phyloP scores from a whole-genome alignment of 2,888 invertebrate genomes.

The Trachelus stipa region DNA sequence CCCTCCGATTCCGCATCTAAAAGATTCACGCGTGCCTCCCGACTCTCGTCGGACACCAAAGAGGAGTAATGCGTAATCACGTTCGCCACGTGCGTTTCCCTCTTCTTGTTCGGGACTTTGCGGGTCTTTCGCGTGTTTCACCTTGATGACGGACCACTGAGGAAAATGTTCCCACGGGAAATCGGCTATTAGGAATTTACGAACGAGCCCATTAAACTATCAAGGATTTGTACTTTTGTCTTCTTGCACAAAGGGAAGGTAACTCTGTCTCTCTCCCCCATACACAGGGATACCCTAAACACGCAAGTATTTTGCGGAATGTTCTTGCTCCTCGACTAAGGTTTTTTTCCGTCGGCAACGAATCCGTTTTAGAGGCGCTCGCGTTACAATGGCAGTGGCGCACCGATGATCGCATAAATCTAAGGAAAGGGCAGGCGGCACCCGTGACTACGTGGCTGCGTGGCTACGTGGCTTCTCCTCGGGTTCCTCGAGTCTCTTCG shows the following conservation, averaged over 20 bases:
- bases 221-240: neutral
- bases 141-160: neutral
- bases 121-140: neutral
- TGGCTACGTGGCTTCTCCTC: neutral
- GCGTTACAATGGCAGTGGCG: slow-evolving; percentile 34
- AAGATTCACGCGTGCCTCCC: neutral
- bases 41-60: neutral
- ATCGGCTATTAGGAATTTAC: neutral
- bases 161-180: neutral
- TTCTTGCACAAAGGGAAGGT: neutral
- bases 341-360: neutral
- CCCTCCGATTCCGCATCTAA: neutral
- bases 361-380: slow-evolving; percentile 30
- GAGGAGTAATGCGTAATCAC: neutral
- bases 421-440: slow-evolving; percentile 19
- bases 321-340: neutral
- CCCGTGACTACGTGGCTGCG: neutral
- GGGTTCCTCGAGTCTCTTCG: neutral
- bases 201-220: neutral
- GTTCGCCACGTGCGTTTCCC: neutral
- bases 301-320: neutral
- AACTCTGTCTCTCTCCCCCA: neutral
- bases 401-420: slow-evolving; percentile 60
- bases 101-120: neutral
- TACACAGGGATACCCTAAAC: neutral